phyloP scores from a whole-genome alignment of 2,113 vertebrate genomes.

The Columba livia region DNA sequence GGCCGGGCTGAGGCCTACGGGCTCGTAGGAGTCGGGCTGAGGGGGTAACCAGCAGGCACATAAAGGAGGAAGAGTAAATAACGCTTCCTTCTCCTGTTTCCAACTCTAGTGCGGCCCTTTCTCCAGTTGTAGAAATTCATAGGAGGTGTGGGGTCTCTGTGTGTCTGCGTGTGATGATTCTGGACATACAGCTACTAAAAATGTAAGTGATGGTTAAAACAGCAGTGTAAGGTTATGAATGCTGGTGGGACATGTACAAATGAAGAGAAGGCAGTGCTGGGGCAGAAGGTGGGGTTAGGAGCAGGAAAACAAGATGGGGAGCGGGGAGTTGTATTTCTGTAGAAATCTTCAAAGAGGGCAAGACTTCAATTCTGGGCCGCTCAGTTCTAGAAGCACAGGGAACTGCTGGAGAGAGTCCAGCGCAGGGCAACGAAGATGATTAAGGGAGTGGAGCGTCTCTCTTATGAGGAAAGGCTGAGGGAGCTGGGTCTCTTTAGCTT shows the following conservation, averaged over 20 bases:
- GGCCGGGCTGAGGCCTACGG: too few species aligned
- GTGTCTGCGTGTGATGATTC: accelerated
- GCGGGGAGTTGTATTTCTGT: neutral
- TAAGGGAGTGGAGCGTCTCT: too few species aligned
- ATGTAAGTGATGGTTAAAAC: accelerated
- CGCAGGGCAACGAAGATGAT: too few species aligned
- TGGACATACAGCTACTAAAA: accelerated
- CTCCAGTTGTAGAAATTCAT: accelerated
- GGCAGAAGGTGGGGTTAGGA: neutral
- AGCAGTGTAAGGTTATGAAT: accelerated
- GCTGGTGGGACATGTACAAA: accelerated
- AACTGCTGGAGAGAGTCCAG: too few species aligned
- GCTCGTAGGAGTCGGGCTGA: neutral
- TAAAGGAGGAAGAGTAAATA: neutral
- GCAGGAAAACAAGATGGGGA: accelerated
- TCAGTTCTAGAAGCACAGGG: too few species aligned
- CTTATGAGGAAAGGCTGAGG: too few species aligned
- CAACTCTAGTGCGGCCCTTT: accelerated
- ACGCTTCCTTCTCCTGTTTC: accelerated
- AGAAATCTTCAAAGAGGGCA: neutral
- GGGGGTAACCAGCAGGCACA: accelerated
- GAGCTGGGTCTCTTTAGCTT: too few species aligned
- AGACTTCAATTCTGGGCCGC: neutral
- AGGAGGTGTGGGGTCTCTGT: neutral
- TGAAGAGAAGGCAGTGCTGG: accelerated